These are phyloP conservation scores for Tetragnatha versicolor DNA, from an alignment of 1,140 invertebrate genomes.

Conservation along the genomic window DNA sequence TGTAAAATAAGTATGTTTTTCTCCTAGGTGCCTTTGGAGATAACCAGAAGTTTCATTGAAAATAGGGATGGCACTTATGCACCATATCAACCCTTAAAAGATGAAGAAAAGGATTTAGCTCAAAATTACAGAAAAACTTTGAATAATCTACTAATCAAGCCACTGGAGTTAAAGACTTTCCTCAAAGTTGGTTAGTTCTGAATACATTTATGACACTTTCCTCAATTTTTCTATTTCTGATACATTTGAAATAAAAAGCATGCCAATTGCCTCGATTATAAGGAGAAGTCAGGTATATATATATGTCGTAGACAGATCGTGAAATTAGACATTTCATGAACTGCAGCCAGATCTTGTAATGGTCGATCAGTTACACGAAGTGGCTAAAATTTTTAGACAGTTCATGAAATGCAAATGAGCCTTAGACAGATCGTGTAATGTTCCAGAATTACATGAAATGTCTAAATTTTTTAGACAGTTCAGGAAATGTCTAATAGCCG, in stretches of 20 bases:
- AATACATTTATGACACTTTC: not conserved
- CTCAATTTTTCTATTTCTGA: not conserved
- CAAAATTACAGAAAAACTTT: slow-evolving; percentile 60
- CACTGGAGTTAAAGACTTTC: slow-evolving; percentile 74
- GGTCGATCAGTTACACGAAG: too few species aligned
- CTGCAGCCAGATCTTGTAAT: too few species aligned
- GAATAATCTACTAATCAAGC: slow-evolving; percentile 70
- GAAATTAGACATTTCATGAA: too few species aligned
- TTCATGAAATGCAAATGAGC: too few species aligned
- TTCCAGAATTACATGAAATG: too few species aligned
- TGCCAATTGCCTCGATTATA: too few species aligned
- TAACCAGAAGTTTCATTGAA: slow-evolving; percentile 74
- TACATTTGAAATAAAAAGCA: not conserved
- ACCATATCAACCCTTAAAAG: slow-evolving; percentile 69
- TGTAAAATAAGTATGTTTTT: slow-evolving; percentile 47
- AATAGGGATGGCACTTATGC: slow-evolving; percentile 74
- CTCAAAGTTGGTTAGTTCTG: slow-evolving; percentile 74
- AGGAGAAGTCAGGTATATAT: too few species aligned
- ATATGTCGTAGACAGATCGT: too few species aligned
- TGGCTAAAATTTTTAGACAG: too few species aligned
- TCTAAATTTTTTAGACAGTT: too few species aligned
- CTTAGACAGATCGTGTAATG: too few species aligned
- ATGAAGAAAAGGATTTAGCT: slow-evolving; percentile 67
- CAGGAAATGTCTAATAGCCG: too few species aligned
- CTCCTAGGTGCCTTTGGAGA: slow-evolving; percentile 71